Evolutionary conservation across 2,797 vertebrate genomes (phyloP).

Genomic region (Leuciscus waleckii): DNA sequence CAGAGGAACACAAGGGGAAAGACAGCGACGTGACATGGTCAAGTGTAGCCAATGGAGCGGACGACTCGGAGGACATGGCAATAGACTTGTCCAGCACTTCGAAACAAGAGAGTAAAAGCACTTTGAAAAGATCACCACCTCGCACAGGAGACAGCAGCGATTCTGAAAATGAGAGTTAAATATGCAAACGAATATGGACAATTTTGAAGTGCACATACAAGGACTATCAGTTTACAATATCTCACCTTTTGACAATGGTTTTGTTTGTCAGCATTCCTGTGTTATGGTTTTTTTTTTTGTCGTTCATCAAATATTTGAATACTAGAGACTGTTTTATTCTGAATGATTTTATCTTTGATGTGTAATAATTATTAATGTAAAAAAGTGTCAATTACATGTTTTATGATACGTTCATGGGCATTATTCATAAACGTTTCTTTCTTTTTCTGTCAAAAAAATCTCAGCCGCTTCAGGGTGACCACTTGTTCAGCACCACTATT

Average conservation of each 20-base stretch:
- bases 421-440: background rate
- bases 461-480: background rate
- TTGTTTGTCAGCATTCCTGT: constrained; percentile 30
- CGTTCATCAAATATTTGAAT: constrained; percentile 24
- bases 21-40: constrained; percentile 68
- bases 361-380: constrained; percentile 8
- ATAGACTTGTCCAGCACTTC: constrained; percentile 93
- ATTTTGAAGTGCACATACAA: constrained; percentile 4
- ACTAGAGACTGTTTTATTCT: constrained; percentile 15
- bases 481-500: constrained; percentile 6
- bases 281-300: constrained; percentile 9
- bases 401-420: constrained; percentile 17
- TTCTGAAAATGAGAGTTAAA: constrained; percentile 79
- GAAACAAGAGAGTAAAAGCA: constrained; percentile 78
- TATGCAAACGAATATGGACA: constrained; percentile 25
- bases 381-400: constrained; percentile 25
- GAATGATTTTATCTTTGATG: constrained; percentile 21
- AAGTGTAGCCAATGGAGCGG: constrained; percentile 64
- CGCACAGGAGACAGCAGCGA: constrained; percentile 67
- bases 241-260: constrained; percentile 28
- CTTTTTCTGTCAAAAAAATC: background rate
- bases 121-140: constrained; percentile 67
- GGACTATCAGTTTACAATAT: constrained; percentile 10
- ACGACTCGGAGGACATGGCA: constrained; percentile 80
- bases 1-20: constrained; percentile 72